Base-by-base conservation (phyloP, 2,888 invertebrate species). In the Cryptophagus acutangulus region DNA sequence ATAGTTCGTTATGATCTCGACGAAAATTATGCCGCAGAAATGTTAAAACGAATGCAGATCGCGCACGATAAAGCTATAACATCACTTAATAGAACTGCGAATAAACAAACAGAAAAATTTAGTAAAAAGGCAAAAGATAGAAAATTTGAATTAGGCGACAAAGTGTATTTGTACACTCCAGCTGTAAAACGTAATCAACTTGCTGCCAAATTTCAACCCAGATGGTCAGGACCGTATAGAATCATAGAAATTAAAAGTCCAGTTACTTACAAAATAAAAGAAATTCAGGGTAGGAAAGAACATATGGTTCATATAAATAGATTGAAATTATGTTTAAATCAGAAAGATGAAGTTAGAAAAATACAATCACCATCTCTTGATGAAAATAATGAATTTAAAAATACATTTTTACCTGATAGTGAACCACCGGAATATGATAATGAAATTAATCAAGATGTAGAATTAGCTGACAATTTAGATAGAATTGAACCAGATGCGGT, bases 191-290 rank as follows among this genome's bases (percentile, higher is more conserved):
- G 15, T 10, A 16, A 8, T 15, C 13, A 31, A 5, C 5, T 31
- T 15, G 14, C 31, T 5, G 31, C 15, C n/a, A 37, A 37, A 17
- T 29, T 30, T 5, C 6, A 13, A 9, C 20, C 14, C 12, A 18
- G 15, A 30, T 18, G 12, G 6, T 17, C 33, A n/a, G 35, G 25
- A 2, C 35, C 30, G 2, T 24, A 20, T 17, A 25, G 33, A 9
- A 29, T 33, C 3, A 10, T 40, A 2, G 24, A 40, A 16, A 24
- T 30, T 41, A 34, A 28, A 10, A 16, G 31, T 40, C 5, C 38
- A 28, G 48, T 48, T 14, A 48, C 46, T 2, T 44, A 18, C 28
- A 41, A 44, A 16, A 14, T 50, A 24, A 36, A 40, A 26, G 35
- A 43, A 31, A 24, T 42, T n/a, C 13, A 14, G 3, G 17, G 17